Conservation (phyloP, 2,888 invertebrate species). For the Parnassius smintheus region DNA sequence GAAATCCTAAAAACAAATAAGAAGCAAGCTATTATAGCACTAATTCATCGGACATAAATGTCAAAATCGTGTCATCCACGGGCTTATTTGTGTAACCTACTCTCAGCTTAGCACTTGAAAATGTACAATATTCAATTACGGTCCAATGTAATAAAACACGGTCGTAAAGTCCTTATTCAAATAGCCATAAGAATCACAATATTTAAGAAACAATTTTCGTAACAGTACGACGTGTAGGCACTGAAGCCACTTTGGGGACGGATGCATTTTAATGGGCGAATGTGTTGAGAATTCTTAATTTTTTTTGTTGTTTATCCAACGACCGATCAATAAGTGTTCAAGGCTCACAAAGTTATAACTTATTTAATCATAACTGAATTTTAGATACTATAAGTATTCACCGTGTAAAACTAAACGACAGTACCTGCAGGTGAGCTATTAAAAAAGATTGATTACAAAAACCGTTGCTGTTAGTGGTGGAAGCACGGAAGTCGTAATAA, state of each 20-base stretch:
- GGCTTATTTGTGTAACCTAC: constrained; percentile 20
- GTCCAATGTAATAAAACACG: neutral
- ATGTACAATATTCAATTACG: constrained; percentile 3
- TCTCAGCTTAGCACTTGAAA: constrained; percentile 3
- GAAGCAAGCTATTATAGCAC: constrained; percentile 5
- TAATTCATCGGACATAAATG: constrained; percentile 7
- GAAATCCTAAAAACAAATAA: neutral
- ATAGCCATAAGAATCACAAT: constrained; percentile 1
- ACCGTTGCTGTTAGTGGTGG: too few relatives aligned
- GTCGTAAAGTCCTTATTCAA: neutral
- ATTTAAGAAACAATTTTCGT: constrained; percentile 3
- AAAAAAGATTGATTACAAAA: too few relatives aligned
- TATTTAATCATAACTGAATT: too few relatives aligned
- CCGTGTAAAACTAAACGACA: too few relatives aligned
- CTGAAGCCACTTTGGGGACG: constrained; percentile 2
- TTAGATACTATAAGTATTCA: too few relatives aligned
- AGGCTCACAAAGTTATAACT: too few relatives aligned
- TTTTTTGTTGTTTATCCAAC: constrained; percentile 10
- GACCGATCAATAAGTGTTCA: neutral
- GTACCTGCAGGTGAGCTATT: too few relatives aligned
- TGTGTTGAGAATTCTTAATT: constrained; percentile 25
- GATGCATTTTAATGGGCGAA: constrained; percentile 25
- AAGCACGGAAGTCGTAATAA: too few relatives aligned
- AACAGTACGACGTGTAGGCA: neutral
- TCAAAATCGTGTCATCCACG: constrained; percentile 13